Percentiles rank a stretch among this genome's conserved stretches.
Evolutionary conservation across 2,113 vertebrate genomes (phyloP).

Genomic region (Corythoichthys intestinalis): DNA sequence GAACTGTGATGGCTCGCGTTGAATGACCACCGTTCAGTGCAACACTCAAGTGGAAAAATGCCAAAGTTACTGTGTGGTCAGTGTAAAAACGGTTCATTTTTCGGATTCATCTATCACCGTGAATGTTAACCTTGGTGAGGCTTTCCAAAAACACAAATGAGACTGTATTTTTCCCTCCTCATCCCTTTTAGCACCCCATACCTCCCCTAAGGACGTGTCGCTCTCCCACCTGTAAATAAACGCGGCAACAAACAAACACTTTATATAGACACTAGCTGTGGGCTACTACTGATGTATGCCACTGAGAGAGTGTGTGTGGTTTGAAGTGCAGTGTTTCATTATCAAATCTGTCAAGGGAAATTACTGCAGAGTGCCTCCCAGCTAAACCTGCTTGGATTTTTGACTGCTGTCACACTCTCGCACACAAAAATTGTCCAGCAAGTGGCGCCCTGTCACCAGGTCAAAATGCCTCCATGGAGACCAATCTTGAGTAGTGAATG

Average conservation of each 20-base stretch:
- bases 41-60: no score
- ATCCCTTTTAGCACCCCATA: background rate
- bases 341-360: slow-evolving; percentile 60
- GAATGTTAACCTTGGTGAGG: background rate
- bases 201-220: background rate
- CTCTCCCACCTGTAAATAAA: slow-evolving; percentile 68
- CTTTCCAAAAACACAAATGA: background rate
- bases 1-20: no score
- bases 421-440: background rate
- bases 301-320: slow-evolving; percentile 46
- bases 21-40: no score
- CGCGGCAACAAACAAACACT: slow-evolving; percentile 53
- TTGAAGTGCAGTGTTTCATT: slow-evolving; percentile 53
- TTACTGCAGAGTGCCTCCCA: slow-evolving; percentile 63
- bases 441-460: background rate
- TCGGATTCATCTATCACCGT: no score
- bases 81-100: no score
- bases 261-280: slow-evolving; percentile 55
- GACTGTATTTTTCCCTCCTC: background rate
- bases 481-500: slow-evolving; percentile 16
- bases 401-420: slow-evolving; percentile 31
- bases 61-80: no score
- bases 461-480: background rate
- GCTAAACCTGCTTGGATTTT: slow-evolving; percentile 48
- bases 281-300: slow-evolving; percentile 59